Base-by-base conservation (phyloP, 1,140 invertebrate species). In the Coptotermes formosanus region DNA sequence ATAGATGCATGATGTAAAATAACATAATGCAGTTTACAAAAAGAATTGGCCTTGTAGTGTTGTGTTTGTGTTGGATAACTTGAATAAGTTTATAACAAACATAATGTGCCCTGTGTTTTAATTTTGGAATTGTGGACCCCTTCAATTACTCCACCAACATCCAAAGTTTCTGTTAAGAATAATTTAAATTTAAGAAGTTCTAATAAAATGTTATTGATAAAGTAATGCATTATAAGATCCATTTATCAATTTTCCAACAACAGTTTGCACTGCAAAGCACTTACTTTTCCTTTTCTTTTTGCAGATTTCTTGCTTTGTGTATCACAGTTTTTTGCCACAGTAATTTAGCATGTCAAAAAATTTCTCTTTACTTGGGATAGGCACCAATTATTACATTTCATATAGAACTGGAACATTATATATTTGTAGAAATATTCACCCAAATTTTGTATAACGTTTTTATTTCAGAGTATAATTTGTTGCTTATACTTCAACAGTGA, bases 141-240 rank as follows among this genome's bases (percentile, higher is more conserved):
- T 75, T 75, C 64, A 75, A 30, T 75, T 75, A 75, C 64, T 75
- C 64, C 64, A 30, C 14, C 25, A 30, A 30, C n/a, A 30, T 30
- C n/a, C 64, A 75, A 75, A 75, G 64, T 75, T 75, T 75, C n/a
- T 75, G n/a, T 75, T 75, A n/a, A 75, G n/a, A 75, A 75, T 75
- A 16, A 30, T 75, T 14, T 75, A 75, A 75, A 64, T 12, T 75
- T 75, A 75, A 75, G 64, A 30, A 75, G n/a, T 75, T 25, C 3
- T 75, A 11, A 30, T 8, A 75, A 75, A 75, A n/a, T 75, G 30
- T 75, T 75, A n/a, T 75, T 75, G 64, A 25, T 30, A 75, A 30
- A 75, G 64, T 75, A 75, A 75, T 75, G 64, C 64, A 75, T 75
- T 75, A 75, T 75, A 75, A 75, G n/a, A 75, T 75, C n/a, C 7